Conservation (phyloP, 2,888 invertebrate species). For the Caenorhabditis sinica region DNA sequence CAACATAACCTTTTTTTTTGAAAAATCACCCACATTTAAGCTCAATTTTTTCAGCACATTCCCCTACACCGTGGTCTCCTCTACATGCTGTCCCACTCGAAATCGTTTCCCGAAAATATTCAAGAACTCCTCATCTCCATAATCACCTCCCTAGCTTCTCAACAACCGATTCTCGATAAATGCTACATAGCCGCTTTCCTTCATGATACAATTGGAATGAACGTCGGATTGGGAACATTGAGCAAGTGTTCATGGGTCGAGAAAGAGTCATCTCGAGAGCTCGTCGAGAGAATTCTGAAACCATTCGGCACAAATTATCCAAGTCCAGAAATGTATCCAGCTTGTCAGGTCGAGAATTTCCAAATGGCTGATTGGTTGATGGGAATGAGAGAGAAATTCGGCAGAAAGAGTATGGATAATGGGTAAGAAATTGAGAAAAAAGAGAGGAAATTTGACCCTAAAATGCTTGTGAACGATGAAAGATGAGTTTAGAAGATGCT, state of each 20-base stretch:
- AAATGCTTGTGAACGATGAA: neutral
- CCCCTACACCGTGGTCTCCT: constrained; percentile 61
- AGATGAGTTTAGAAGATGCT: neutral
- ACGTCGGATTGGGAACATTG: constrained; percentile 39
- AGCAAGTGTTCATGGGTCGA: constrained; percentile 60
- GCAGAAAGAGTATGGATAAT: neutral
- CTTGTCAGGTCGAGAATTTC: constrained; percentile 47
- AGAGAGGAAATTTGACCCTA: neutral
- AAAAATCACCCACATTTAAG: neutral
- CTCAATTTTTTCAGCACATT: constrained; percentile 51
- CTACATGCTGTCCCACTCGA: constrained; percentile 43
- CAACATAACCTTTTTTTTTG: too few relatives aligned
- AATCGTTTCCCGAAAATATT: constrained; percentile 34
- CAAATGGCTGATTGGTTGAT: constrained; percentile 27
- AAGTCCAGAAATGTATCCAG: constrained; percentile 34
- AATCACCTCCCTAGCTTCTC: constrained; percentile 42
- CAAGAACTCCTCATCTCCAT: constrained; percentile 44
- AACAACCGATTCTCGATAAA: constrained; percentile 54
- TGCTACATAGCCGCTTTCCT: constrained; percentile 53
- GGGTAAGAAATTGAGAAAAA: constrained; percentile 3
- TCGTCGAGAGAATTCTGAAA: constrained; percentile 43
- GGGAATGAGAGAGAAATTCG: neutral
- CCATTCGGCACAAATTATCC: constrained; percentile 57
- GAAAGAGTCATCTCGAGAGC: constrained; percentile 39
- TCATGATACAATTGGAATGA: constrained; percentile 57